A percentile compares a stretch with the other conserved stretches of the same genome.
Evolutionary conservation across 2,888 invertebrate genomes (phyloP).

Genomic region (Tetropium fuscum): DNA sequence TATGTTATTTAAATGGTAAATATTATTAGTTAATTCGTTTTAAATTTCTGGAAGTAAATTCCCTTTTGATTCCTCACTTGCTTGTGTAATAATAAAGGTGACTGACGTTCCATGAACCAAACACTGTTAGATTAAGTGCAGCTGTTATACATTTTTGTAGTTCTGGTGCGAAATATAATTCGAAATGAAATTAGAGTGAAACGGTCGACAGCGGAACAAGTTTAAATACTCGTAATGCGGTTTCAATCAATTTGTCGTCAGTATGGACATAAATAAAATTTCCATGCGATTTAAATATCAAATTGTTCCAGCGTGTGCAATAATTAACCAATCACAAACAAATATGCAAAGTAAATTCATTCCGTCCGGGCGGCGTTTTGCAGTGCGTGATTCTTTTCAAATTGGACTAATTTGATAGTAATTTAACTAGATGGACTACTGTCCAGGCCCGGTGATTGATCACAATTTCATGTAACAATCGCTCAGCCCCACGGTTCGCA

Average conservation of each 20-base stretch:
- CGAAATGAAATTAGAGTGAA: too few relatives aligned
- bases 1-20: too few relatives aligned
- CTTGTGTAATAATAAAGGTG: too few relatives aligned
- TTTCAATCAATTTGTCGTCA: neutral
- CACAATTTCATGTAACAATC: constrained; percentile 36
- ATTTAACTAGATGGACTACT: constrained; percentile 30
- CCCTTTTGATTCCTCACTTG: too few relatives aligned
- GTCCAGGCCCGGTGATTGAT: constrained; percentile 40
- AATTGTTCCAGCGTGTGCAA: constrained; percentile 13
- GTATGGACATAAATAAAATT: constrained; percentile 10
- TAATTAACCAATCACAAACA: constrained; percentile 26
- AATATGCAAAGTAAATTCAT: constrained; percentile 14
- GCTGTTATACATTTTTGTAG: too few relatives aligned
- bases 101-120: too few relatives aligned
- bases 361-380: constrained; percentile 10
- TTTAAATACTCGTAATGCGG: too few relatives aligned
- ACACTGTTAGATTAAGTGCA: too few relatives aligned
- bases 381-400: constrained; percentile 36
- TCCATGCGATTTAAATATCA: constrained; percentile 16
- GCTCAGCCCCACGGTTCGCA: neutral
- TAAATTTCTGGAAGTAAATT: too few relatives aligned
- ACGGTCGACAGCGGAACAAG: too few relatives aligned
- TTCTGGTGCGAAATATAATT: too few relatives aligned
- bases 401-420: constrained; percentile 36
- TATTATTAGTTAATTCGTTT: too few relatives aligned